A percentile compares a stretch with the other conserved stretches of the same genome.
phyloP scores from a whole-genome alignment of 2,888 invertebrate genomes.

The Lamellibrachia satsuma region DNA sequence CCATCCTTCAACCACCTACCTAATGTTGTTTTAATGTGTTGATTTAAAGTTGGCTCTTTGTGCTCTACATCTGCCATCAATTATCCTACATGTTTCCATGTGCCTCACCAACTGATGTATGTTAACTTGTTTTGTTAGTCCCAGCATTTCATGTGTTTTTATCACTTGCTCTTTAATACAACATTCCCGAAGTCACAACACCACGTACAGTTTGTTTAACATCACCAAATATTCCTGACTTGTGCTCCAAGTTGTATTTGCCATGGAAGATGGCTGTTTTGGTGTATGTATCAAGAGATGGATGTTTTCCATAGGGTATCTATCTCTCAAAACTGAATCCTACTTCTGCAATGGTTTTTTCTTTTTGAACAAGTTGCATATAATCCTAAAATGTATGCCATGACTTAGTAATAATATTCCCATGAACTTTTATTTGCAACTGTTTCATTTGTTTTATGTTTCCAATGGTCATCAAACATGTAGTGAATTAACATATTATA shows the following conservation, averaged over 20 bases:
- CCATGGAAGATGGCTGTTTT: no score
- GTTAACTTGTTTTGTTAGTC: not conserved
- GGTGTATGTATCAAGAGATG: no score
- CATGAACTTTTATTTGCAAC: not conserved
- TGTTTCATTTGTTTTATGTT: not conserved
- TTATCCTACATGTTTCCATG: not conserved
- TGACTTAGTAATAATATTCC: not conserved
- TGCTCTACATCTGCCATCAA: not conserved
- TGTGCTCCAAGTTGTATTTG: no score
- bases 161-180: not conserved
- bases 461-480: not conserved
- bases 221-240: no score
- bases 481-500: not conserved
- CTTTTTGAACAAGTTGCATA: not conserved
- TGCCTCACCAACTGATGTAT: not conserved
- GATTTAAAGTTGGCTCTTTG: not conserved
- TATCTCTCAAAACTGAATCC: not conserved
- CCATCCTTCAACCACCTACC: not conserved
- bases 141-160: not conserved
- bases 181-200: not conserved
- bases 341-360: no score
- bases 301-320: no score
- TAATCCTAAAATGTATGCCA: not conserved
- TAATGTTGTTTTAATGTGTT: slow-evolving; percentile 11
- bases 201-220: not conserved